phyloP scores from a whole-genome alignment of 2,113 vertebrate genomes.

The Cardinalis cardinalis region DNA sequence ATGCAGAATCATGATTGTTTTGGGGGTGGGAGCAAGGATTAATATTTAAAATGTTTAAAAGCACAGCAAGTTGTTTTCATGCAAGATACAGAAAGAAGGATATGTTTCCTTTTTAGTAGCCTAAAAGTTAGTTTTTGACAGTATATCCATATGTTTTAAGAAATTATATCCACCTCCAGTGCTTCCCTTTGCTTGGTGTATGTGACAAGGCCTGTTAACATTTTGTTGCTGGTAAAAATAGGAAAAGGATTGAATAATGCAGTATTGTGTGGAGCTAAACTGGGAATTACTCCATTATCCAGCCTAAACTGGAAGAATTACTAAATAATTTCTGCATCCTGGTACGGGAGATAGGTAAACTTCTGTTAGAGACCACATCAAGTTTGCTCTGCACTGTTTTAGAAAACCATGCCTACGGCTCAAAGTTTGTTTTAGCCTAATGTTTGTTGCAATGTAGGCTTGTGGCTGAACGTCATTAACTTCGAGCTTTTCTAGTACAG shows the following conservation, averaged over 20 bases:
- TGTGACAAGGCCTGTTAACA: background rate
- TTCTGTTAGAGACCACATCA: background rate
- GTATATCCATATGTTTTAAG: rapidly evolving
- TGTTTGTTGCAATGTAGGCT: background rate
- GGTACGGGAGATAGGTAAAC: background rate
- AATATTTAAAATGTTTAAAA: background rate
- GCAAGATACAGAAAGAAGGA: background rate
- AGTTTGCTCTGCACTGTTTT: background rate
- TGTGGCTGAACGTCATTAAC: background rate
- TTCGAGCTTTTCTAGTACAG: background rate
- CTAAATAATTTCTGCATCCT: background rate
- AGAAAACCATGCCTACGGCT: background rate
- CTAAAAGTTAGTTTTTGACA: background rate
- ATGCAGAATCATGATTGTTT: background rate
- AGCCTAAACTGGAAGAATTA: background rate
- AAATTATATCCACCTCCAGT: background rate
- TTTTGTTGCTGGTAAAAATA: background rate
- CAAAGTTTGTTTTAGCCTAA: background rate
- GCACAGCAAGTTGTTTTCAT: background rate
- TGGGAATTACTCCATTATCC: background rate
- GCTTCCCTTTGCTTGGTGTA: background rate
- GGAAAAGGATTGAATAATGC: background rate
- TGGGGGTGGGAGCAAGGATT: background rate
- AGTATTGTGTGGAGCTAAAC: background rate
- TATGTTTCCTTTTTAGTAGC: background rate